Percentiles rank a stretch among this genome's conserved stretches.
phyloP scores from a whole-genome alignment of 2,888 invertebrate species.

The Athalia circularis region DNA sequence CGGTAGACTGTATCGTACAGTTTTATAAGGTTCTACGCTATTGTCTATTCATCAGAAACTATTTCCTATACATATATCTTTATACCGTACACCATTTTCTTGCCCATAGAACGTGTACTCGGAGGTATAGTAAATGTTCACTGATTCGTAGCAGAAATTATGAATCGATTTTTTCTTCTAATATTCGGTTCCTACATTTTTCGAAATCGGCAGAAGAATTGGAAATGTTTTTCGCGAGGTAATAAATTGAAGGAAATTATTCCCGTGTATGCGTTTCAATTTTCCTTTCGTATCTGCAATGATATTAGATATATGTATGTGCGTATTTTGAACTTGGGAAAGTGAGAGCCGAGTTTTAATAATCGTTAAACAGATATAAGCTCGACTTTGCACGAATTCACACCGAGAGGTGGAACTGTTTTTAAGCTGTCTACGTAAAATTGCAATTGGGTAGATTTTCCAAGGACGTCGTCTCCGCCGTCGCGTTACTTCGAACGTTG shows the following conservation, averaged over 20 bases:
- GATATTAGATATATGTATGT: no score
- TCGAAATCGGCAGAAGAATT: no score
- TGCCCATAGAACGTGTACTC: background rate
- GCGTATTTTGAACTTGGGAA: no score
- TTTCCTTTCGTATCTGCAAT: no score
- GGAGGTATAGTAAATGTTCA: conserved; percentile 5
- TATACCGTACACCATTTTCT: conserved; percentile 10
- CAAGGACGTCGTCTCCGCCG: background rate
- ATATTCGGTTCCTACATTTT: no score
- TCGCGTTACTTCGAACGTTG: conserved; percentile 40
- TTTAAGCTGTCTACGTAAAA: conserved; percentile 6
- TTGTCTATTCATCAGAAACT: conserved; percentile 23
- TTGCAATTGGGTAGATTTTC: conserved; percentile 45
- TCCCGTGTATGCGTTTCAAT: no score
- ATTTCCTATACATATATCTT: conserved; percentile 4
- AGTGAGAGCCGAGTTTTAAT: no score
- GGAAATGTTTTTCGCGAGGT: no score
- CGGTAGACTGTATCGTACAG: background rate
- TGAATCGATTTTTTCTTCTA: no score
- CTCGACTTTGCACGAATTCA: conserved; percentile 34
- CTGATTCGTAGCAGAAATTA: background rate
- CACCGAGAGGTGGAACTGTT: background rate
- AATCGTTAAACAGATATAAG: conserved; percentile 1
- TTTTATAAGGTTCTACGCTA: conserved; percentile 28
- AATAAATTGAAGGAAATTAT: no score